Base-by-base conservation (phyloP, 2,797 vertebrate genomes). In the Nannoperca obscura region DNA sequence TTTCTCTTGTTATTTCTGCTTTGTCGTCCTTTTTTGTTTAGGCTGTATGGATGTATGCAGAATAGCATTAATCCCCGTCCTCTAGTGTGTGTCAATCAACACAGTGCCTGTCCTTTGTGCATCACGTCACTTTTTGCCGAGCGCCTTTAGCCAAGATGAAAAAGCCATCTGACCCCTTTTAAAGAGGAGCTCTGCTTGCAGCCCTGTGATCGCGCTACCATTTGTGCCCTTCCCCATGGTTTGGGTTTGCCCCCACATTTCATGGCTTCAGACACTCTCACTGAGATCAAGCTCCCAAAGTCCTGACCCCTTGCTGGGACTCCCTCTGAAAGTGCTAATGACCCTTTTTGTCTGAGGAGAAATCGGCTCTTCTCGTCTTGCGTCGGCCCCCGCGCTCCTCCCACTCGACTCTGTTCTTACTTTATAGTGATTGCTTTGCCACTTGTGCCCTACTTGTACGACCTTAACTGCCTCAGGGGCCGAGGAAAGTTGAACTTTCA, bases 151-250 rank as follows among this genome's bases (percentile, higher is more conserved):
- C 84, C 40, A 84, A 94, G 88, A 95, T 95, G 91, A 93, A 93
- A 94, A 95, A 92, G 93, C 93, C 91, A 93, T 91, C 93, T 95
- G 94, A 95, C 94, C 93, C 83, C 84, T 89, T 90, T 90, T 86
- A 90, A 92, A 90, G 85, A 47, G 60, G 67, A 82, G 81, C 88
- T 90, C 88, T 53, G 75, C 87, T 91, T 81, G 80, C 85, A 71
- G 78, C 77, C 76, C 90, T 93, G 91, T 94, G 94, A 95, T 94
- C 90, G 65, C 78, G 94, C 91, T 93, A 93, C 94, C 94, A 94
- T 95, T 95, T 94, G 94, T 85, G 87, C 85, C 83, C 90, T 77
- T 85, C 92, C 92, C 91, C 77, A 63, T 81, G 78, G 90, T 90
- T 86, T 53, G 75, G 74, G 80, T 93, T 93, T 93, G 89, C 91